Base-by-base conservation (phyloP, 2,888 invertebrate species). In the Caenorhabditis macrosperma region DNA sequence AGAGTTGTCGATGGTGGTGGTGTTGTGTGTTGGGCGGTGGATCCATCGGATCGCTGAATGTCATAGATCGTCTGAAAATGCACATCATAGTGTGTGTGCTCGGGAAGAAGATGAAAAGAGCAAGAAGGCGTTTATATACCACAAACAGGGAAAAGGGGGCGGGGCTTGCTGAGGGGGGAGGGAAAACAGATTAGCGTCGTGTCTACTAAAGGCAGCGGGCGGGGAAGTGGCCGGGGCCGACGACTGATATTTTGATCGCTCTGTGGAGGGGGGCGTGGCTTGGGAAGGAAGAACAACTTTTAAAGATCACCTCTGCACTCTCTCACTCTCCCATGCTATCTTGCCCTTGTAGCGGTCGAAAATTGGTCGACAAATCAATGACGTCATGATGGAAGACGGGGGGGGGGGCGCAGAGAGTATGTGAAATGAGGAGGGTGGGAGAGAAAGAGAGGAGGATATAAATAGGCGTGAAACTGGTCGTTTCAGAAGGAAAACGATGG, bases 11-110 rank as follows among this genome's bases (percentile, higher is more conserved):
- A n/a, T n/a, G n/a, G 30, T 30, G 28, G 17, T 6, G 52, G 2
- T 26, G 26, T 35, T 1, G 6, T 35, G 10, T 33, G 35, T 55
- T 55, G 55, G 22, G 44, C 38, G 57, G 38, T 26, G 24, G 48
- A 48, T 59, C 68, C 68, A 69, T 69, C 24, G 68, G 48, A 69
- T 69, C 50, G 48, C 50, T 50, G 35, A 38, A 69, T 48, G 68
- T 69, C 68, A 69, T 69, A 52, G 50, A 30, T 28, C 6, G 38
- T 69, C 68, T 69, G 50, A 1, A 57, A 69, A 24, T 35, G 26
- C 33, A 68, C n/a, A 33, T 41, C 9, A 30, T 48, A 57, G 35
- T 55, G 7, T 48, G 35, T 4, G 10, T 38, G 17, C 12, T 38
- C 17, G n/a, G 33, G 22, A 9, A 52, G 48, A 50, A 33, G 61